Base-by-base conservation (phyloP, 2,113 vertebrate genomes). In the Heterotilapia buettikoferi region DNA sequence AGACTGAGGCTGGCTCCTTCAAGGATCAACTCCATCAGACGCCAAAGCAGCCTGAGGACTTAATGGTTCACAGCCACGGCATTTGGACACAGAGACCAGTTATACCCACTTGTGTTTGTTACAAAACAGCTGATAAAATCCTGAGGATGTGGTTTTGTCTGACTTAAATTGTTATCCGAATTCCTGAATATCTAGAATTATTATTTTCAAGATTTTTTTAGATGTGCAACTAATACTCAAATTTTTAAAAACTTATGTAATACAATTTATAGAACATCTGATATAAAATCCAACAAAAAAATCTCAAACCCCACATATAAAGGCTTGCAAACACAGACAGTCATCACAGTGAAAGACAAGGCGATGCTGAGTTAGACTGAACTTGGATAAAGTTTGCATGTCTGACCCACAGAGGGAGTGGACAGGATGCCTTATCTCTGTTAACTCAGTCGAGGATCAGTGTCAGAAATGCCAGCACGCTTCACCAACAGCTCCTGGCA, bases 41-140 rank as follows among this genome's bases (percentile, higher is more conserved):
- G 87, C 93, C 94, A 89, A 90, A 94, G 92, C 94, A 94, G 92
- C 93, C 94, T 4, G 89, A 93, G 93, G 94, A 93, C 95, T 82
- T 89, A 40, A 68, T 71, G 88, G 53, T 92, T 80, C 47, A 84
- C 79, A 52, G 90, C 87, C 87, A 45, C 38, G 1, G 26, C 85
- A 61, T 78, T 80, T 38, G 45, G 89, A 88, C 71, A 36, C 8
- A 13, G 61, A 80, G 68, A 61, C 56, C 71, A 83, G 84, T 83
- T 89, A 13, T 66, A 63, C 11, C 40, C 78, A 84, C 78, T 84
- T 52, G 66, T 80, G 68, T 87, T 85, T 87, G 71, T 73, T 63
- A 86, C 80, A 54, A 88, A 90, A 88, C 33, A 52, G 56, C 71
- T 78, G 86, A 90, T 89, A 71, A 84, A 85, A 81, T 80, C 81